Conservation (phyloP, 2,888 invertebrate genomes). For the Xylota sylvarum region DNA sequence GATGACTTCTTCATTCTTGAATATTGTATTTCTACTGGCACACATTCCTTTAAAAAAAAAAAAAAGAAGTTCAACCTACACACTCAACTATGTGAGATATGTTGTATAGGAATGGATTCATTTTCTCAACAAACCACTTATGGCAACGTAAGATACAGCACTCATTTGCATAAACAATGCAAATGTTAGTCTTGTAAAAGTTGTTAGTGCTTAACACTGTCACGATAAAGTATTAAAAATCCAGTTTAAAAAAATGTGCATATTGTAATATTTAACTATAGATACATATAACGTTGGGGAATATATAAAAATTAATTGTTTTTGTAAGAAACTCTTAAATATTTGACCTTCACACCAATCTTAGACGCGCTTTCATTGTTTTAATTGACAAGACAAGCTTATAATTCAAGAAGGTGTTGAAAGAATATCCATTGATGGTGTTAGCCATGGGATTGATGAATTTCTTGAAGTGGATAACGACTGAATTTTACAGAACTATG, state of each 20-base stretch:
- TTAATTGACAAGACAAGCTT: neutral
- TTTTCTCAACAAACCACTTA: slow-evolving; percentile 45
- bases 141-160: slow-evolving; percentile 47
- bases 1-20: neutral
- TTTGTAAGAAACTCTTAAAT: no score
- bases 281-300: neutral
- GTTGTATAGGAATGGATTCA: slow-evolving; percentile 31
- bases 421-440: no score
- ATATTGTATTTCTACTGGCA: slow-evolving; percentile 15
- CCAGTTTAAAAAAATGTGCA: slow-evolving; percentile 35
- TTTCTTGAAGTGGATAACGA: no score
- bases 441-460: no score
- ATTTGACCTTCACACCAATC: slow-evolving; percentile 35
- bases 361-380: slow-evolving; percentile 42
- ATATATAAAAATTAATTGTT: no score
- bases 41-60: neutral
- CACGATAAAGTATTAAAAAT: slow-evolving; percentile 41
- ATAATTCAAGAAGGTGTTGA: neutral
- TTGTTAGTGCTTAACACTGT: neutral
- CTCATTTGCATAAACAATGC: slow-evolving; percentile 56
- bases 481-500: no score
- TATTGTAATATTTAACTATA: neutral
- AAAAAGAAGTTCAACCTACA: slow-evolving; percentile 32
- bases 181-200: slow-evolving; percentile 47
- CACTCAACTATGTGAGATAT: slow-evolving; percentile 15